Evolutionary conservation across 2,113 vertebrate species (phyloP).

Genomic region (Probosciger aterrimus): DNA sequence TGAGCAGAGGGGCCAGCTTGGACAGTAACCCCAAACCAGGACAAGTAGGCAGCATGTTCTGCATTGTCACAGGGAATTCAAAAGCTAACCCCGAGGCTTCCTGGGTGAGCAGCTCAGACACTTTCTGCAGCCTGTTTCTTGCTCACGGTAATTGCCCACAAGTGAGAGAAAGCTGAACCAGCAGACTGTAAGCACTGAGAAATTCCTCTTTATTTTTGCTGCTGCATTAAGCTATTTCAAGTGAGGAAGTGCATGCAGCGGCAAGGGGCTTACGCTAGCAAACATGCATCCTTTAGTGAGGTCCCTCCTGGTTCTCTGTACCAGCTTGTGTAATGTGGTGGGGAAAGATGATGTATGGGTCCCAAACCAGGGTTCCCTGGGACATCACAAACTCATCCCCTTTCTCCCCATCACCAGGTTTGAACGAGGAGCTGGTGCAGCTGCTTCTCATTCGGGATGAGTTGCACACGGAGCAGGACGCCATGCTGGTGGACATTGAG

Average conservation of each 20-base stretch:
- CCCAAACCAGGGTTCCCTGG: fast-evolving
- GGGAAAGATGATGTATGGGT: background rate
- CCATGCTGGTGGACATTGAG: slow-evolving; percentile 99
- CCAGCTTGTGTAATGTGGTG: background rate
- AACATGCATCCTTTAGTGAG: background rate
- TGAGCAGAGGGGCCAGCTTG: background rate
- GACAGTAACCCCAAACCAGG: background rate
- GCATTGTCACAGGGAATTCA: too few relatives aligned
- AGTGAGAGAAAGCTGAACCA: background rate
- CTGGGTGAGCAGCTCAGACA: fast-evolving
- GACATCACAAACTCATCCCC: background rate
- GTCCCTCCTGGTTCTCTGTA: background rate
- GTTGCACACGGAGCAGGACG: slow-evolving; percentile 97
- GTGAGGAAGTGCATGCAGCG: fast-evolving
- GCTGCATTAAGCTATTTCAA: background rate
- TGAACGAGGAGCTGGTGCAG: slow-evolving; percentile 98
- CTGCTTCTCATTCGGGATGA: slow-evolving; percentile 96
- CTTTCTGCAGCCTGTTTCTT: background rate
- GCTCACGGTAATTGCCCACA: background rate
- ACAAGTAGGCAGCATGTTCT: background rate
- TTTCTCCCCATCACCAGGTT: slow-evolving; percentile 71
- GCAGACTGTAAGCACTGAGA: background rate
- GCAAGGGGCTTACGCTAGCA: background rate
- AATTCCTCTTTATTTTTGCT: background rate
- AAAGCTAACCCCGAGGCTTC: background rate